Evolutionary conservation across 2,113 vertebrate genomes (phyloP).

Genomic region (Stigmatopora nigra): DNA sequence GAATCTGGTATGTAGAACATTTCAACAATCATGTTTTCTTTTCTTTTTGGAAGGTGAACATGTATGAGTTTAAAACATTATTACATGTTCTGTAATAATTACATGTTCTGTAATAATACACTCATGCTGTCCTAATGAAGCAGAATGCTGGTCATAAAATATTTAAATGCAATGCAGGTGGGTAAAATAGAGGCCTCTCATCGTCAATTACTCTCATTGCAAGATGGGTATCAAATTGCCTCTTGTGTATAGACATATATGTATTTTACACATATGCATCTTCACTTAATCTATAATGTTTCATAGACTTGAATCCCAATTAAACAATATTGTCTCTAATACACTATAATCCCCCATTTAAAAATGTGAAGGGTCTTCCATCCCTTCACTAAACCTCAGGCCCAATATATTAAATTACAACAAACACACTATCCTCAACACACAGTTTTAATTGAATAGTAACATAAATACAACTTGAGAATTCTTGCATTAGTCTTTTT

Average conservation of each 20-base stretch:
- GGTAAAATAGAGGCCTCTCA: slow-evolving; percentile 19
- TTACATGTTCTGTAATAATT: neutral
- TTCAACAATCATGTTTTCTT: neutral
- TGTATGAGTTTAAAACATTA: neutral
- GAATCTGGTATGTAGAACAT: neutral
- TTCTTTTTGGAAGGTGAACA: neutral
- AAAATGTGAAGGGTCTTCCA: neutral
- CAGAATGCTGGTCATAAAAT: slow-evolving; percentile 24
- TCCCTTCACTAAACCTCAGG: no score
- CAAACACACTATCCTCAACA: neutral
- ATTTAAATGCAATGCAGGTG: slow-evolving; percentile 21
- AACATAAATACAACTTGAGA: slow-evolving; percentile 10
- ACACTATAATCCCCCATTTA: neutral
- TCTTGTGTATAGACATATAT: neutral
- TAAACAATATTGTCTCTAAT: no score
- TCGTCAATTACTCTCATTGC: slow-evolving; percentile 2
- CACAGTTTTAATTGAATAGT: slow-evolving; percentile 8
- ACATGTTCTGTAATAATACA: neutral
- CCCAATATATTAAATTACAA: neutral
- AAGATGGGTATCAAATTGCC: neutral
- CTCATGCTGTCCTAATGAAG: slow-evolving; percentile 12
- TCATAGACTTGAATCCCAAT: no score
- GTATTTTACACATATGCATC: neutral
- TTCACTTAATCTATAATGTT: no score
- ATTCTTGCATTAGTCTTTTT: slow-evolving; percentile 30